phyloP scores from a whole-genome alignment of 2,797 vertebrate genomes.

The Melanotaenia maccullochi region DNA sequence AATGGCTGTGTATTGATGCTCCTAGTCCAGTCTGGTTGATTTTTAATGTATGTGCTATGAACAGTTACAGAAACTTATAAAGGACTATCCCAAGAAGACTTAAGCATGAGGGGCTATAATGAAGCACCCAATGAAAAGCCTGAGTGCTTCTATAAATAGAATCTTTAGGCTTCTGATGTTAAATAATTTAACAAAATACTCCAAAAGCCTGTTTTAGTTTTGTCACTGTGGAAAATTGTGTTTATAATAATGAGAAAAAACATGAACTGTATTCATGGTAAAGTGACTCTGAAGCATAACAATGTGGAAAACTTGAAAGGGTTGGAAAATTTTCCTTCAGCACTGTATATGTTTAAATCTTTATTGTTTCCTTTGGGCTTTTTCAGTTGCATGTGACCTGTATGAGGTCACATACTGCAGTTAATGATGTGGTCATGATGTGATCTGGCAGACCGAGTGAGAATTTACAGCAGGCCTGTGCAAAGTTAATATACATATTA shows the following conservation, averaged over 20 bases:
- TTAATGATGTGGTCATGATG: background rate
- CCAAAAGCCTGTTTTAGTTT: background rate
- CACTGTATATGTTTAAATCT: background rate
- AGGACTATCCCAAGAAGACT: background rate
- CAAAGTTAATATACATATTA: background rate
- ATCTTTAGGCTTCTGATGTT: background rate
- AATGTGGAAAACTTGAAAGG: constrained; percentile 3
- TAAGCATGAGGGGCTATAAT: too few species aligned
- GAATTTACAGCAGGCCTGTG: background rate
- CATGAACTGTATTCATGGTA: background rate
- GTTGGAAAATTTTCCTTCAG: background rate
- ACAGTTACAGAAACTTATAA: too few species aligned
- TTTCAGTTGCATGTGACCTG: background rate
- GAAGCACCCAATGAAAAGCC: too few species aligned
- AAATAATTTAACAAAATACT: background rate
- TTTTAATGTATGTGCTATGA: too few species aligned
- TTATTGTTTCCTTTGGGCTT: constrained; percentile 1
- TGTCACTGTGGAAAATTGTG: background rate
- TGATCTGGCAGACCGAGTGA: background rate
- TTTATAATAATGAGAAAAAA: background rate
- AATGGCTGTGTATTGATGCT: too few species aligned
- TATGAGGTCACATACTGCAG: constrained; percentile 3
- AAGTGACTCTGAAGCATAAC: background rate
- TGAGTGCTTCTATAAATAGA: too few species aligned
- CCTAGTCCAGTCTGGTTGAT: too few species aligned